A percentile compares a stretch with the other conserved stretches of the same genome.
phyloP scores from a whole-genome alignment of 1,140 invertebrate genomes.

The Scaptomyza graminum region DNA sequence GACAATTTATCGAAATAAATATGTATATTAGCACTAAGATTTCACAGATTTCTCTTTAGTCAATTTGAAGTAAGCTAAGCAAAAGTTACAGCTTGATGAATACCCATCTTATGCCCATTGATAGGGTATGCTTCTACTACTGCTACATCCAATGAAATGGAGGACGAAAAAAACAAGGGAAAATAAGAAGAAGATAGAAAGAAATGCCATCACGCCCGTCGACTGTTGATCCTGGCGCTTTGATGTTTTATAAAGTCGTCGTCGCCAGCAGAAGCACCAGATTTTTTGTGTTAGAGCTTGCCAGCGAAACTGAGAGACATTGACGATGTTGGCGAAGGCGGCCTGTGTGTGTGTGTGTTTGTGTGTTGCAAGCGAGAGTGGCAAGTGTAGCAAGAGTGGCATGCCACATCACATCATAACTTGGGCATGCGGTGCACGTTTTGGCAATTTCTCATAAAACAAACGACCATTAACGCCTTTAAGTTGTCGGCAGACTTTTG shows the following conservation, averaged over 20 bases:
- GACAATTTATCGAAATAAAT: too few species aligned
- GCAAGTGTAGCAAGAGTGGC: slow-evolving; percentile 22
- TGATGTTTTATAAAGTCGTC: slow-evolving; percentile 64
- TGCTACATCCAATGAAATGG: background rate
- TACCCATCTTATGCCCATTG: too few species aligned
- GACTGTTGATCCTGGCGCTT: slow-evolving; percentile 80
- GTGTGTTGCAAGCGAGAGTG: background rate
- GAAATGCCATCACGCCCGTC: slow-evolving; percentile 59
- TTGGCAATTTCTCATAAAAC: slow-evolving; percentile 84
- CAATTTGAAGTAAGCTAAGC: too few species aligned
- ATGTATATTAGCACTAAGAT: too few species aligned
- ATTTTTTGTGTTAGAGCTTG: slow-evolving; percentile 51
- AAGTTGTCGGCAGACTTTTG: slow-evolving; percentile 76
- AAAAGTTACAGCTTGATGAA: too few species aligned
- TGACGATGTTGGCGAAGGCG: slow-evolving; percentile 25
- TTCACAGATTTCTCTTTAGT: too few species aligned
- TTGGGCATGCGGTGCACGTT: slow-evolving; percentile 78
- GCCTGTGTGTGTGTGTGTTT: background rate
- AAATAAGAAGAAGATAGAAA: background rate
- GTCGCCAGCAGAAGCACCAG: slow-evolving; percentile 19
- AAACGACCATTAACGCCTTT: slow-evolving; percentile 83
- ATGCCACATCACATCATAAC: slow-evolving; percentile 27
- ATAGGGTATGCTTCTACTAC: too few species aligned
- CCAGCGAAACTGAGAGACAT: slow-evolving; percentile 26
- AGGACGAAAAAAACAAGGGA: background rate